Conservation (phyloP, 2,888 invertebrate species). For the Drosophila sordidula region DNA sequence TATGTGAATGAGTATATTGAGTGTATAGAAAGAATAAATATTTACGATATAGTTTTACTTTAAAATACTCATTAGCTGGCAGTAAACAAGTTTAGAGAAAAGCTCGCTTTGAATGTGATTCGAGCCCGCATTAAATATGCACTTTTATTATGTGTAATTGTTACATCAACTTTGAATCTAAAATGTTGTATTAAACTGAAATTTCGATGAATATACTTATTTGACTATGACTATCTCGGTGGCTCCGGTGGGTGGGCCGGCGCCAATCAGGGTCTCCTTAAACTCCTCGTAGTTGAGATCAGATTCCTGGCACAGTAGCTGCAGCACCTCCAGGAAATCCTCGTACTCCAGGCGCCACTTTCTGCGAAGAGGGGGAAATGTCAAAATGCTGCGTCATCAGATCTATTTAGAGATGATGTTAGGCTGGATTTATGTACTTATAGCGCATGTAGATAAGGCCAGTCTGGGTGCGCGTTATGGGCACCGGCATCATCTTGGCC, state of each 20-base stretch:
- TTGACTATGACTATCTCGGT: slow-evolving; percentile 54
- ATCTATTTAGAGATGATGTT: background rate
- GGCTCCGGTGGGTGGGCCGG: slow-evolving; percentile 57
- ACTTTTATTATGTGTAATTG: slow-evolving; percentile 34
- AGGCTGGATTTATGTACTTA: slow-evolving; percentile 47
- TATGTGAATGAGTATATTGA: background rate
- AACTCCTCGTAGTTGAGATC: slow-evolving; percentile 50
- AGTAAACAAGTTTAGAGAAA: slow-evolving; percentile 8
- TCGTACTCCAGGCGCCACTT: slow-evolving; percentile 79
- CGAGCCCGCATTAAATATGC: slow-evolving; percentile 7
- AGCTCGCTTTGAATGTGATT: slow-evolving; percentile 1
- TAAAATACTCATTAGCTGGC: slow-evolving; percentile 37
- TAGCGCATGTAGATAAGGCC: slow-evolving; percentile 78
- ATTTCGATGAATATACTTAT: slow-evolving; percentile 38
- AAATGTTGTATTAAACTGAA: slow-evolving; percentile 33
- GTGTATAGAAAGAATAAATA: background rate
- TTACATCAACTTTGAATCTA: slow-evolving; percentile 38
- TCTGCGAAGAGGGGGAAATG: slow-evolving; percentile 34
- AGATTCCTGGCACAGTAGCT: slow-evolving; percentile 43
- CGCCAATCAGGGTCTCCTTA: slow-evolving; percentile 52
- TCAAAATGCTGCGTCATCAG: slow-evolving; percentile 1
- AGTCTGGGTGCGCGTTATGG: slow-evolving; percentile 70
- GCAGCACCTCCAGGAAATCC: slow-evolving; percentile 72
- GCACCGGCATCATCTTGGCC: slow-evolving; percentile 61
- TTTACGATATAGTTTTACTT: background rate